phyloP scores from a whole-genome alignment of 1,140 invertebrate genomes.

The Coptotermes formosanus region DNA sequence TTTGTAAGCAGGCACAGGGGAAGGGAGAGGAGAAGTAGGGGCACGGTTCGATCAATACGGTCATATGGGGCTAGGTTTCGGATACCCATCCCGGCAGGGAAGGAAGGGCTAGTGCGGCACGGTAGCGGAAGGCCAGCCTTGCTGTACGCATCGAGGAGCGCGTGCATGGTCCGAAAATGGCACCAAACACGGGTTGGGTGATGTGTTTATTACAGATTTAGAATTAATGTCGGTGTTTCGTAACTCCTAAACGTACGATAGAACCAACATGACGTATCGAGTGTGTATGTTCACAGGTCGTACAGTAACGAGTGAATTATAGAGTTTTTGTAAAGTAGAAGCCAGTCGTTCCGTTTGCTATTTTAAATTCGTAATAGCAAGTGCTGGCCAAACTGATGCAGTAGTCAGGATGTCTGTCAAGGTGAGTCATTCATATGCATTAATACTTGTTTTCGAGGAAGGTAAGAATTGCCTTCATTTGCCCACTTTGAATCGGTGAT shows the following conservation, averaged over 20 bases:
- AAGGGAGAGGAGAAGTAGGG: neutral
- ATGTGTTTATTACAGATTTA: neutral
- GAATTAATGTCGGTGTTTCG: neutral
- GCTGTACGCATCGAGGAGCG: neutral
- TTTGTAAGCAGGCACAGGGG: neutral
- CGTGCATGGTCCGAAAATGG: slow-evolving; percentile 8
- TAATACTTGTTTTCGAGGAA: neutral
- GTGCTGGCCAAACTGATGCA: neutral
- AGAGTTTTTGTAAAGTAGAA: neutral
- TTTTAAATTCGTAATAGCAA: neutral
- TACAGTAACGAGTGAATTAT: neutral
- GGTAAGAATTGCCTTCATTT: too few species aligned
- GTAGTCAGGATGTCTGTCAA: neutral
- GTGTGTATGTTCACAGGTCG: neutral
- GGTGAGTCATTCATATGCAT: neutral
- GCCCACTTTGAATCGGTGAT: too few species aligned
- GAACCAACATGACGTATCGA: neutral
- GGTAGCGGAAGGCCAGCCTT: neutral
- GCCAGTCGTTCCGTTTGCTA: neutral
- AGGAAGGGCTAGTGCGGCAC: neutral
- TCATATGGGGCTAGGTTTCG: slow-evolving; percentile 14
- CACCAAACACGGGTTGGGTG: neutral
- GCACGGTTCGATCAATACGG: neutral
- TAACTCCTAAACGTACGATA: neutral
- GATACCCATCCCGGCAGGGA: neutral